A percentile compares a stretch with the other conserved stretches of the same genome.
Conservation (phyloP, 2,113 vertebrate genomes). For the Megaleporinus macrocephalus region DNA sequence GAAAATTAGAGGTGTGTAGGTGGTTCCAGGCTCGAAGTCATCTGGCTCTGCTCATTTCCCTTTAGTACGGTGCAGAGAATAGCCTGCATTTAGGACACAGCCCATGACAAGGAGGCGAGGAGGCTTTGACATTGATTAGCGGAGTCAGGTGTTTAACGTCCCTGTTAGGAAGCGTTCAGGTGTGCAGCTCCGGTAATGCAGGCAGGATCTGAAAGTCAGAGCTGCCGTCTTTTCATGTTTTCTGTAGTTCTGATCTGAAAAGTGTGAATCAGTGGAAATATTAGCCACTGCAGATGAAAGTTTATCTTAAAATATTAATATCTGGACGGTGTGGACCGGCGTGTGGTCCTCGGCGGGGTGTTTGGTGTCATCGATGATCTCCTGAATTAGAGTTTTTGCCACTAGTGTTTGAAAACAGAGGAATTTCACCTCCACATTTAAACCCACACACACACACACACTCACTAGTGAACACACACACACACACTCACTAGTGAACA, state of each 20-base stretch:
- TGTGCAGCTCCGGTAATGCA: background rate
- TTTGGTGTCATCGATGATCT: background rate
- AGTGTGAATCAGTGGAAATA: background rate
- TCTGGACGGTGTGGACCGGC: background rate
- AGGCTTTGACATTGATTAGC: constrained; percentile 27
- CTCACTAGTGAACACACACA: no score
- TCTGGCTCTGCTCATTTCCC: background rate
- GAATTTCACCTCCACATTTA: no score
- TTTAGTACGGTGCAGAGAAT: background rate
- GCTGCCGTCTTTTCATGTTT: background rate
- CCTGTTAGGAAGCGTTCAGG: constrained; percentile 5
- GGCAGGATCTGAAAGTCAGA: background rate
- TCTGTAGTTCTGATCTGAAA: background rate
- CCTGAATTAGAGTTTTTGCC: no score
- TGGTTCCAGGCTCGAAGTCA: constrained; percentile 3
- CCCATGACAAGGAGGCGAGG: background rate
- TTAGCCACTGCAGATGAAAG: background rate
- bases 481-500: no score
- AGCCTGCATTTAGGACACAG: constrained; percentile 9
- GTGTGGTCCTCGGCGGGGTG: background rate
- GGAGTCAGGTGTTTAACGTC: constrained; percentile 16
- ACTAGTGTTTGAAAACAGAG: no score
- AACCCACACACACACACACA: no score
- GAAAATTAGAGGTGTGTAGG: background rate
- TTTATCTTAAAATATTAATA: background rate